A percentile compares a stretch with the other conserved stretches of the same genome.
These are phyloP conservation scores for Indicator indicator DNA, from an alignment of 2,113 vertebrate genomes.

Conservation along the genomic window DNA sequence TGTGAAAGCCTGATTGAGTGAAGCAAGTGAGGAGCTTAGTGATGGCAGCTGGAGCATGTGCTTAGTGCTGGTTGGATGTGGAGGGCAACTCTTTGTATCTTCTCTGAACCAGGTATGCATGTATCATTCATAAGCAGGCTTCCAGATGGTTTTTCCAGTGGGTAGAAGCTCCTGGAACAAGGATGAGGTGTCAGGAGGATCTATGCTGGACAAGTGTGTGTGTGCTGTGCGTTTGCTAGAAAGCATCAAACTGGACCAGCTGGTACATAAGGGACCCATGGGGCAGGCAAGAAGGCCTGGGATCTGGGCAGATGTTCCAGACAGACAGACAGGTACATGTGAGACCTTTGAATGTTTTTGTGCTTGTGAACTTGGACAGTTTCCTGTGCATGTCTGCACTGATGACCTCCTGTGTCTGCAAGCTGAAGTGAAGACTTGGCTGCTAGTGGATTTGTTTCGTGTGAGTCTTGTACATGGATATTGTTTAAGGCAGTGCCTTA, in stretches of 20 bases:
- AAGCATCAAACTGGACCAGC: too few species aligned
- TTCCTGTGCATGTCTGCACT: rapidly evolving
- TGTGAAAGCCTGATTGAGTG: not conserved
- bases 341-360: rapidly evolving
- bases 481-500: not conserved
- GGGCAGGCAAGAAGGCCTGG: not conserved
- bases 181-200: not conserved
- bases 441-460: not conserved
- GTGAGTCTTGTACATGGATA: not conserved
- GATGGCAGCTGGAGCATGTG: rapidly evolving
- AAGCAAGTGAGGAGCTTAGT: not conserved
- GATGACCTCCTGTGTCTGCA: not conserved
- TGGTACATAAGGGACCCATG: not conserved
- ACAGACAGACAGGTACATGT: not conserved
- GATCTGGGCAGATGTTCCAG: too few species aligned
- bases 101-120: not conserved
- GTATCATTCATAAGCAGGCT: not conserved
- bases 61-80: not conserved
- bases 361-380: not conserved
- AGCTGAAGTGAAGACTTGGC: not conserved
- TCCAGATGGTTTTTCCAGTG: not conserved
- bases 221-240: too few species aligned
- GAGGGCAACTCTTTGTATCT: not conserved
- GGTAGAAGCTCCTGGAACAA: not conserved
- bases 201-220: not conserved